phyloP scores from a whole-genome alignment of 2,113 vertebrate species.

The Aptenodytes patagonicus region DNA sequence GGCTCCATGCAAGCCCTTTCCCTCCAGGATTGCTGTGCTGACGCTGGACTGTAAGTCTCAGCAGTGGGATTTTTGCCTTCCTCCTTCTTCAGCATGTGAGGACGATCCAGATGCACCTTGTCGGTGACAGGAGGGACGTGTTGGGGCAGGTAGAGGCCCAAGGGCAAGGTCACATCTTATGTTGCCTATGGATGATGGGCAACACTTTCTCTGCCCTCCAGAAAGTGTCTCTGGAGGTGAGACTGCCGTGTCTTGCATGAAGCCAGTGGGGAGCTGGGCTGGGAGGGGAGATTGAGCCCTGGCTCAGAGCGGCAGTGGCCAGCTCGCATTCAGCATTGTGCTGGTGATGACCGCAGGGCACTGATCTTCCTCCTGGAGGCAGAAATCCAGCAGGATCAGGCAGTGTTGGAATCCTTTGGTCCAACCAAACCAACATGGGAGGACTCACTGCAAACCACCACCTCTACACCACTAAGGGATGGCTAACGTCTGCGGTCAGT shows the following conservation, averaged over 20 bases:
- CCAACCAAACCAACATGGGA: not conserved
- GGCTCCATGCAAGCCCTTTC: not conserved
- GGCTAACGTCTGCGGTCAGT: no score
- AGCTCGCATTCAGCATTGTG: rapidly evolving
- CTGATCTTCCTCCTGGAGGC: not conserved
- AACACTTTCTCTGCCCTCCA: not conserved
- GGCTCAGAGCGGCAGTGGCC: not conserved
- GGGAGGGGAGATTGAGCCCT: not conserved
- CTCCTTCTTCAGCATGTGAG: not conserved
- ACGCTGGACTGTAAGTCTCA: rapidly evolving
- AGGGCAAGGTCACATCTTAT: not conserved
- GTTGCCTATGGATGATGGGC: not conserved
- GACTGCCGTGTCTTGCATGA: not conserved
- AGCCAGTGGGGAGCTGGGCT: not conserved
- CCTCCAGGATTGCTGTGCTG: not conserved
- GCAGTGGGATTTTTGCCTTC: not conserved
- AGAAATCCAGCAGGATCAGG: not conserved
- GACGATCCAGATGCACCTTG: not conserved
- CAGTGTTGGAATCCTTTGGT: not conserved
- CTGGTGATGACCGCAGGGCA: not conserved
- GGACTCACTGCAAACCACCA: not conserved
- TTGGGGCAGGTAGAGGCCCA: not conserved
- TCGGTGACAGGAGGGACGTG: not conserved
- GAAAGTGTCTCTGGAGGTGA: not conserved
- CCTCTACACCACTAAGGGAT: rapidly evolving